Percentiles rank a stretch among this genome's conserved stretches.
phyloP scores from a whole-genome alignment of 2,888 invertebrate species.

The Drosophila falleni region DNA sequence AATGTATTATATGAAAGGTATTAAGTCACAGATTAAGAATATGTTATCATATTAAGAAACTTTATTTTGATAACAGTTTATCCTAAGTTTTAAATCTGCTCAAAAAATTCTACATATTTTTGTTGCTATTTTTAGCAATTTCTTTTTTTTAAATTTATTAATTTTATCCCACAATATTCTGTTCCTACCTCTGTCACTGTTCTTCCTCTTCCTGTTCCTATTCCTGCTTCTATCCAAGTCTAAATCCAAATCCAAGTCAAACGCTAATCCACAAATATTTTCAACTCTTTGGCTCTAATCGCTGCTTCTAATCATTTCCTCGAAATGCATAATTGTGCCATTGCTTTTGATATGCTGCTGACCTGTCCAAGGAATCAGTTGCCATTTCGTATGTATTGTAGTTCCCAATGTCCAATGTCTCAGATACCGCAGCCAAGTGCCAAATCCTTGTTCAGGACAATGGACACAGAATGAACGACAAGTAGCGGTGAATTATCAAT shows the following conservation, averaged over 20 bases:
- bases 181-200: no score
- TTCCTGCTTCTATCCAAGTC: no score
- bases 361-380: conserved; percentile 19
- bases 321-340: conserved; percentile 76
- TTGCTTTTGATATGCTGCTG: conserved; percentile 52
- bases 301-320: conserved; percentile 70
- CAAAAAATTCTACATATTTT: no score
- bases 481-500: conserved; percentile 81
- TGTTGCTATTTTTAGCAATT: no score
- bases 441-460: conserved; percentile 64
- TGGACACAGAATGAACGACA: conserved; percentile 72
- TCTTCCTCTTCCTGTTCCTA: no score
- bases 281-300: conserved; percentile 75
- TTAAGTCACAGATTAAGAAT: no score
- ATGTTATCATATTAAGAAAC: no score
- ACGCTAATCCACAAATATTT: conserved; percentile 74
- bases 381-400: neutral
- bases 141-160: no score
- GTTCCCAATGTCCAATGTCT: conserved; percentile 10
- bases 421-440: conserved; percentile 74
- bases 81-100: no score
- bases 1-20: no score
- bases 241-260: conserved; percentile 34
- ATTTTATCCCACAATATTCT: no score
- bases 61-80: no score